Percentiles rank a stretch among this genome's conserved stretches.
phyloP scores from a whole-genome alignment of 2,113 vertebrate genomes.

The Rhinopomastus cyanomelas region DNA sequence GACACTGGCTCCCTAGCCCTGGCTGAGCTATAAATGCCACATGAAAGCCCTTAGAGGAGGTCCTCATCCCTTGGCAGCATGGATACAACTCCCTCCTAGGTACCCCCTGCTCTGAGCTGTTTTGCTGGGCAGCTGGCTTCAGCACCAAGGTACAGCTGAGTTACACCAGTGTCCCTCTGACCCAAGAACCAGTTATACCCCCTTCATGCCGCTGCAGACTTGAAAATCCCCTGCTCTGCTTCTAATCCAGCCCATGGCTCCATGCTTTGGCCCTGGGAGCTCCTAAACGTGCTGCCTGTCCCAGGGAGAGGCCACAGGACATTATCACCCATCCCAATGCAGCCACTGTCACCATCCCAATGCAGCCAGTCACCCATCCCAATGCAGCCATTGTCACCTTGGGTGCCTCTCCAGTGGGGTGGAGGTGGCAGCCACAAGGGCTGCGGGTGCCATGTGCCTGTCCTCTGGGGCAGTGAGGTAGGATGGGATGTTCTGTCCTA shows the following conservation, averaged over 20 bases:
- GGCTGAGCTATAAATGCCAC: not conserved
- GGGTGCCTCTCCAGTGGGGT: not conserved
- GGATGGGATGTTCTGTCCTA: conserved; percentile 42
- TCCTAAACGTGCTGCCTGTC: not conserved
- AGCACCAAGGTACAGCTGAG: not conserved
- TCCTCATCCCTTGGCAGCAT: not conserved
- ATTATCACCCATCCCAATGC: not conserved
- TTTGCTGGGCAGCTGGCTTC: not conserved
- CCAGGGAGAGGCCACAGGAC: not conserved
- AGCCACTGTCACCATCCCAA: not conserved
- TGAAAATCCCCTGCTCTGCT: not conserved
- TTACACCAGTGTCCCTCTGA: not conserved
- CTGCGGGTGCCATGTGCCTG: not conserved
- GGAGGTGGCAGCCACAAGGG: not conserved
- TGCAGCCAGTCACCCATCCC: not conserved
- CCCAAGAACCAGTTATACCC: not conserved
- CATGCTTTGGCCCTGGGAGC: not conserved
- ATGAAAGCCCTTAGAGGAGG: not conserved
- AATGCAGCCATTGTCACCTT: not conserved
- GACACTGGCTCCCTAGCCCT: rapidly evolving
- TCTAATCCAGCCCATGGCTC: not conserved
- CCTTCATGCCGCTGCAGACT: not conserved
- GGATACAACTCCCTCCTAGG: not conserved
- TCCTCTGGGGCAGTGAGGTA: not conserved
- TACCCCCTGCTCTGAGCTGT: not conserved